A percentile compares a stretch with the other conserved stretches of the same genome.
phyloP scores from a whole-genome alignment of 2,113 vertebrate genomes.

The Chloroceryle aenea region DNA sequence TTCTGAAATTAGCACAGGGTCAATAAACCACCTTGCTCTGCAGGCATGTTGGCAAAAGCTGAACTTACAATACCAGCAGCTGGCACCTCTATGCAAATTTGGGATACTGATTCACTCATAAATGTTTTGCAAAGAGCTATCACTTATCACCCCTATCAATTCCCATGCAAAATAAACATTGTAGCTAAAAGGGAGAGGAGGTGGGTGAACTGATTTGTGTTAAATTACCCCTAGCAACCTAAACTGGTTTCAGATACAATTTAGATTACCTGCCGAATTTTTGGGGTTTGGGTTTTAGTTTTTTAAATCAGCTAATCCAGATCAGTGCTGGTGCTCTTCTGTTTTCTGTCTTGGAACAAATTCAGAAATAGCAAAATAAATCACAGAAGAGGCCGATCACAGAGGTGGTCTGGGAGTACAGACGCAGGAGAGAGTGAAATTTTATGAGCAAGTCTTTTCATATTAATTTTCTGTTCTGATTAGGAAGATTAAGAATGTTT shows the following conservation, averaged over 20 bases:
- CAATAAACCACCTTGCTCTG: background rate
- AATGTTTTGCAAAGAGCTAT: background rate
- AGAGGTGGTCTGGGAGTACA: background rate
- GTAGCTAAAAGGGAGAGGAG: background rate
- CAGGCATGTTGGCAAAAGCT: background rate
- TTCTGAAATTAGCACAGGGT: background rate
- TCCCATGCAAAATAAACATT: background rate
- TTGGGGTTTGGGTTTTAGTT: background rate
- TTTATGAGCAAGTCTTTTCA: background rate
- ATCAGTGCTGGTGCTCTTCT: background rate
- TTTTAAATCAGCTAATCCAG: background rate
- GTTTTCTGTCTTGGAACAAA: background rate
- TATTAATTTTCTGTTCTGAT: background rate
- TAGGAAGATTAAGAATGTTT: background rate
- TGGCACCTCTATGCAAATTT: background rate
- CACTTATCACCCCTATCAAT: background rate
- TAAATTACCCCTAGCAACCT: background rate
- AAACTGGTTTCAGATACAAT: background rate
- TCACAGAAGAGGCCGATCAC: background rate
- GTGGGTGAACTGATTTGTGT: background rate
- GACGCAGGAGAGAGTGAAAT: background rate
- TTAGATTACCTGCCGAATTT: background rate
- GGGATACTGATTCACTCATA: background rate
- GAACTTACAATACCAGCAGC: background rate
- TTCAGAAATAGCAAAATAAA: background rate